phyloP scores from a whole-genome alignment of 2,888 invertebrate genomes.

The Phortica magna region DNA sequence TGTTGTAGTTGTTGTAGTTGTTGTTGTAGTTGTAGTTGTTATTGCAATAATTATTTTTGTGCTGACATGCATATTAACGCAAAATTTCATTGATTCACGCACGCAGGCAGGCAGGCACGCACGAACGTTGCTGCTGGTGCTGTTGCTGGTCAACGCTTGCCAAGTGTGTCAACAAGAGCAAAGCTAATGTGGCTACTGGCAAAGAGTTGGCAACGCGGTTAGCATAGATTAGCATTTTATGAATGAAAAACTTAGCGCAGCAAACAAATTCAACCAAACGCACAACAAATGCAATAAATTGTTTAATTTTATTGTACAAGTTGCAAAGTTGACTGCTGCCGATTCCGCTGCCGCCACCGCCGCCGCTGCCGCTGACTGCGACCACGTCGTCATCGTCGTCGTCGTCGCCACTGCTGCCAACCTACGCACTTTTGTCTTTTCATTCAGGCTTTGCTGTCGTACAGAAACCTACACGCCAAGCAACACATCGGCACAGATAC shows the following conservation, averaged over 20 bases:
- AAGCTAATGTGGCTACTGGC: constrained; percentile 22
- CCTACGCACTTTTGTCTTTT: constrained; percentile 45
- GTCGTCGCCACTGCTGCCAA: constrained; percentile 32
- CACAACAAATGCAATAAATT: constrained; percentile 74
- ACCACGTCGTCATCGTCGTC: not conserved
- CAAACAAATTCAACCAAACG: constrained; percentile 66
- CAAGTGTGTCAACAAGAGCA: constrained; percentile 52
- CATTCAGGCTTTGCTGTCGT: not conserved
- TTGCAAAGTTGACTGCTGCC: constrained; percentile 59
- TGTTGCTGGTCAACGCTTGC: constrained; percentile 40
- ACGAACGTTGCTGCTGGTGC: constrained; percentile 29
- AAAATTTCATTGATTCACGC: constrained; percentile 30
- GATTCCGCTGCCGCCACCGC: constrained; percentile 56
- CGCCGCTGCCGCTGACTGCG: constrained; percentile 43
- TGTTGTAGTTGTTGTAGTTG: not conserved
- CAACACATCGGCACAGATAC: constrained; percentile 12
- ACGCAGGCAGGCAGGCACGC: constrained; percentile 17
- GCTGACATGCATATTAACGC: constrained; percentile 24
- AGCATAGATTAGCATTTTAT: constrained; percentile 13
- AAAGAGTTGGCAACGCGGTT: constrained; percentile 32
- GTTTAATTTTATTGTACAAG: constrained; percentile 70
- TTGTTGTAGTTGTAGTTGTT: constrained; percentile 6
- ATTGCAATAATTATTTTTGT: constrained; percentile 7
- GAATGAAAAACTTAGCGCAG: constrained; percentile 37
- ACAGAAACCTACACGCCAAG: constrained; percentile 29